phyloP scores from a whole-genome alignment of 2,113 vertebrate species.

The Haliaeetus leucogaster region DNA sequence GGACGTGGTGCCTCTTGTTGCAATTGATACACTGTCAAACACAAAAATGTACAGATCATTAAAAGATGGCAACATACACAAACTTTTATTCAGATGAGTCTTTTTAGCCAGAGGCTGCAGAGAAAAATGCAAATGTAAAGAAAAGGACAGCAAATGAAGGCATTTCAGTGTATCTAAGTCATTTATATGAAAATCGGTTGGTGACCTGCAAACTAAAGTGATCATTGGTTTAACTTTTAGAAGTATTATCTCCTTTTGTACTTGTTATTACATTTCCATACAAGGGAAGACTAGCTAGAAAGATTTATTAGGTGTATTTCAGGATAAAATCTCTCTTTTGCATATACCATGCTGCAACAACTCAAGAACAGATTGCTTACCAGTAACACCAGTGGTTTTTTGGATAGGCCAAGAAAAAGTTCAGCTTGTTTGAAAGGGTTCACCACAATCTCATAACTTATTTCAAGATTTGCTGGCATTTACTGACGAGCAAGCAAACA shows the following conservation, averaged over 20 bases:
- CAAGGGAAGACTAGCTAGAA: neutral
- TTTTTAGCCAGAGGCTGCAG: slow-evolving; percentile 16
- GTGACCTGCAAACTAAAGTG: slow-evolving; percentile 26
- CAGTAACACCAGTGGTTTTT: neutral
- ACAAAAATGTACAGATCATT: slow-evolving; percentile 66
- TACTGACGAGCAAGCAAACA: neutral
- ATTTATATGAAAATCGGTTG: slow-evolving; percentile 60
- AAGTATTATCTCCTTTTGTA: slow-evolving; percentile 29
- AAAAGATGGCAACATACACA: neutral
- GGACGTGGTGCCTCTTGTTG: slow-evolving; percentile 96
- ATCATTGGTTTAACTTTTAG: neutral
- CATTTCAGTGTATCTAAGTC: neutral
- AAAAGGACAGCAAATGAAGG: neutral
- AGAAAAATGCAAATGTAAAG: slow-evolving; percentile 38
- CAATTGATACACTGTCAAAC: slow-evolving; percentile 91
- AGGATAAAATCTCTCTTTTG: slow-evolving; percentile 3
- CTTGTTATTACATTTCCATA: neutral
- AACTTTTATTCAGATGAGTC: slow-evolving; percentile 34
- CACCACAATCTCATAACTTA: neutral
- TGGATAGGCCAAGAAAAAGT: neutral
- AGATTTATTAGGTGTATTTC: neutral
- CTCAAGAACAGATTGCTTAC: neutral
- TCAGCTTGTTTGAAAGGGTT: neutral
- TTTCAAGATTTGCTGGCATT: neutral
- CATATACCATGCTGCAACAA: neutral